Conservation (phyloP, 1,140 invertebrate genomes). For the Chymomyza costata region DNA sequence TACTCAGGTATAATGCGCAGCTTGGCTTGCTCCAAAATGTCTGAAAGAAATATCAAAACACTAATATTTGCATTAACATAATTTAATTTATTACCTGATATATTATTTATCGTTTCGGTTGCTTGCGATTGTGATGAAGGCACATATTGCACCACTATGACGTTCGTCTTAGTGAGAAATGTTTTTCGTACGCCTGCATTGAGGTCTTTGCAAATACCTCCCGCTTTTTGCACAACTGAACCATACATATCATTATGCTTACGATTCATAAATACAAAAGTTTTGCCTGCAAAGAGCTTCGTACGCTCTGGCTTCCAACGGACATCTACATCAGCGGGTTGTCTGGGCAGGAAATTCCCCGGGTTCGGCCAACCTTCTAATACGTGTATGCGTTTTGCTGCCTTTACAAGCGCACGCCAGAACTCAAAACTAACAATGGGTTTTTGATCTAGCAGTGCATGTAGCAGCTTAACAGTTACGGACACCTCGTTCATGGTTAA, state of each 20-base stretch:
- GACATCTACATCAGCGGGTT: slow-evolving; percentile 76
- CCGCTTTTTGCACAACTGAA: slow-evolving; percentile 74
- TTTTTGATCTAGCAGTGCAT: slow-evolving; percentile 80
- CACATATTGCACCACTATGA: slow-evolving; percentile 77
- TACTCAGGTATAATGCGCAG: slow-evolving; percentile 80
- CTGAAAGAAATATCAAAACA: slow-evolving; percentile 40
- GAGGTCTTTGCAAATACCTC: slow-evolving; percentile 73
- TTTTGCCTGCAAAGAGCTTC: slow-evolving; percentile 78
- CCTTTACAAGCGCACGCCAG: slow-evolving; percentile 77
- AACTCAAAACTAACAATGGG: slow-evolving; percentile 80
- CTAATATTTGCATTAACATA: no score
- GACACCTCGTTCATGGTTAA: slow-evolving; percentile 82
- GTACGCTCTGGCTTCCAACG: slow-evolving; percentile 76
- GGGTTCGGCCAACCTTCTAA: slow-evolving; percentile 76
- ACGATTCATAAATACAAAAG: slow-evolving; percentile 79
- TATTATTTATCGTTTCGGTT: slow-evolving; percentile 75
- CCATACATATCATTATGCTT: slow-evolving; percentile 79
- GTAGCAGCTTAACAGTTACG: slow-evolving; percentile 82
- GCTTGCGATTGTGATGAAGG: slow-evolving; percentile 74
- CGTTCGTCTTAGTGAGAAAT: slow-evolving; percentile 74
- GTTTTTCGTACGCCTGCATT: slow-evolving; percentile 76
- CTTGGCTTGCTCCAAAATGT: slow-evolving; percentile 76
- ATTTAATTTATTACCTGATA: slow-evolving; percentile 71
- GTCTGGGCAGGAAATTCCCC: slow-evolving; percentile 76
- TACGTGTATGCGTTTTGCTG: slow-evolving; percentile 65